Conservation (phyloP, 1,140 invertebrate genomes). For the Atta texana region DNA sequence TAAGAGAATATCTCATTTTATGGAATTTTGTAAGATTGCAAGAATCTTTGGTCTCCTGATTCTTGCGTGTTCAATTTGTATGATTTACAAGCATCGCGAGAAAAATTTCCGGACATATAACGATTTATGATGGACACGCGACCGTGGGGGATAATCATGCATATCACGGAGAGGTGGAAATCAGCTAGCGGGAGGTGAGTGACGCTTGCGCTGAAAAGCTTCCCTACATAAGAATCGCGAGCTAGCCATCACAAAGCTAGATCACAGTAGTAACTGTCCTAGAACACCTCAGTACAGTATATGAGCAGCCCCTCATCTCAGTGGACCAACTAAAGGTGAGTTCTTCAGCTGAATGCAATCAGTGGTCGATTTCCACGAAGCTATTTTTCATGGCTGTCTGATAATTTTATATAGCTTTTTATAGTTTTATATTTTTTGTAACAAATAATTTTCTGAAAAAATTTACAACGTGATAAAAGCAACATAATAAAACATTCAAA, state of each 20-base stretch:
- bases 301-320: background rate
- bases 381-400: background rate
- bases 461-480: background rate
- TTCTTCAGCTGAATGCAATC: background rate
- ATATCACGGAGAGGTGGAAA: conserved; percentile 60
- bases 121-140: conserved; percentile 65
- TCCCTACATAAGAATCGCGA: conserved; percentile 75
- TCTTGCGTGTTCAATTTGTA: conserved; percentile 18
- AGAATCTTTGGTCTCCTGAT: background rate
- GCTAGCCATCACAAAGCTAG: conserved; percentile 59
- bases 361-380: background rate
- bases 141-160: conserved; percentile 69
- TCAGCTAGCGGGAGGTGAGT: conserved; percentile 62
- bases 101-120: conserved; percentile 69
- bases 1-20: background rate
- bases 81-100: conserved; percentile 24
- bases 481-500: background rate
- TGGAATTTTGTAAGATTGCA: background rate
- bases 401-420: background rate
- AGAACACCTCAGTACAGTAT: conserved; percentile 30
- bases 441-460: background rate
- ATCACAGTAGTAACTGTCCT: conserved; percentile 62
- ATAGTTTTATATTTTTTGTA: background rate
- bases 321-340: conserved; percentile 60
- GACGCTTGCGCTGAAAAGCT: conserved; percentile 75